Percentiles rank a stretch among this genome's conserved stretches.
phyloP scores from a whole-genome alignment of 1,140 invertebrate species.

The Heliothis virescens region DNA sequence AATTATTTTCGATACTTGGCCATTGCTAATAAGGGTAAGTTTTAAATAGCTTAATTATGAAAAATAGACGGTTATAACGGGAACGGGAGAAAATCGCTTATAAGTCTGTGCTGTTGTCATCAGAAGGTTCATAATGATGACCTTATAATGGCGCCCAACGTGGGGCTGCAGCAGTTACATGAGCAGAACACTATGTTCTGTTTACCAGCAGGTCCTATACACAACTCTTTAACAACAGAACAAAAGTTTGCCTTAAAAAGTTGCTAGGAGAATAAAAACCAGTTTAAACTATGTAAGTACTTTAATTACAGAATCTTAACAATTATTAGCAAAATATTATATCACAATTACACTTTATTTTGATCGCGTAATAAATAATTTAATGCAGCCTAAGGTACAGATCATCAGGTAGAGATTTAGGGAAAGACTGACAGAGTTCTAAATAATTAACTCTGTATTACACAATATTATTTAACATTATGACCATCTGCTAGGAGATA shows the following conservation, averaged over 20 bases:
- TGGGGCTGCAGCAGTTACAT: neutral
- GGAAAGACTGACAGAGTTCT: neutral
- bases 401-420: conserved; percentile 25
- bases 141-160: conserved; percentile 8
- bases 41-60: too few relatives aligned
- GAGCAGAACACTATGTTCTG: too few relatives aligned
- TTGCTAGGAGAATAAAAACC: conserved; percentile 10
- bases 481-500: neutral
- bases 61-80: too few relatives aligned
- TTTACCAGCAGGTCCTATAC: too few relatives aligned
- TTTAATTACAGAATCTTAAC: conserved; percentile 45
- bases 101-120: too few relatives aligned
- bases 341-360: conserved; percentile 44
- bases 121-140: too few relatives aligned
- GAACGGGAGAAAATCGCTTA: too few relatives aligned
- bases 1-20: too few relatives aligned
- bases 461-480: neutral
- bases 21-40: too few relatives aligned
- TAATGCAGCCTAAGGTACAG: conserved; percentile 10
- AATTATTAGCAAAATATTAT: conserved; percentile 45
- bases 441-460: neutral
- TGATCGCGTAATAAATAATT: conserved; percentile 43
- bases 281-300: conserved; percentile 26
- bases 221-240: too few relatives aligned
- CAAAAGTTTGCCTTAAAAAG: neutral